Conservation (phyloP, 2,113 vertebrate genomes). For the Phylloscopus whistleri region DNA sequence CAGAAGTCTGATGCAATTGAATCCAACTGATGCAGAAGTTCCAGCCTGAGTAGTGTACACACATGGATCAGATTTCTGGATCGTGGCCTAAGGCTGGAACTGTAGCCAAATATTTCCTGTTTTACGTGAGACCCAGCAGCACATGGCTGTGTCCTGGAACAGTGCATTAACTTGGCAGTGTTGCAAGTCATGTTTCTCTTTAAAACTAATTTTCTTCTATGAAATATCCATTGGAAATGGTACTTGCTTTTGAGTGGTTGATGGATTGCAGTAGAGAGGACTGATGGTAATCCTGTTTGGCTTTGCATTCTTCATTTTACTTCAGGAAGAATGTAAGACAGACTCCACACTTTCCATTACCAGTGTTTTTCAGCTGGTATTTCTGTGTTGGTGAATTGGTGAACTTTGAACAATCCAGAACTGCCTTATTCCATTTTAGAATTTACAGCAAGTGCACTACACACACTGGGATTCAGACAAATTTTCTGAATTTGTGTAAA, state of each 20-base stretch:
- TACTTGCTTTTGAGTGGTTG: neutral
- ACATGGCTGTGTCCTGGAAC: constrained; percentile 1
- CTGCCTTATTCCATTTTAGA: neutral
- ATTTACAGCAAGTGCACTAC: neutral
- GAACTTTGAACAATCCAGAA: neutral
- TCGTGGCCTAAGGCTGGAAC: neutral
- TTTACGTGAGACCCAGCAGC: constrained; percentile 7
- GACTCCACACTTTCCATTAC: neutral
- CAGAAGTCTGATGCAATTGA: neutral
- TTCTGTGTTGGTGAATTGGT: neutral
- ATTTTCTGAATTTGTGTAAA: constrained; percentile 10
- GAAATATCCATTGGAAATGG: neutral
- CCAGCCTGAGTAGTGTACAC: neutral
- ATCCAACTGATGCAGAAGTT: constrained; percentile 1
- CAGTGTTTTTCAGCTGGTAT: constrained; percentile 2
- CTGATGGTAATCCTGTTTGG: neutral
- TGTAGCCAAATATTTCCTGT: constrained; percentile 42
- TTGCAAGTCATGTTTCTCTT: constrained; percentile 26
- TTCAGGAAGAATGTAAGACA: neutral
- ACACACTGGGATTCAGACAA: neutral
- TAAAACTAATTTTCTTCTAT: neutral
- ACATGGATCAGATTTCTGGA: constrained; percentile 30
- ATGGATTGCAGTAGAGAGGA: neutral
- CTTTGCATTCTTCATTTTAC: neutral
- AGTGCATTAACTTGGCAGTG: neutral